Conservation (phyloP, 1,140 invertebrate species). For the Chironomus striatipennis region DNA sequence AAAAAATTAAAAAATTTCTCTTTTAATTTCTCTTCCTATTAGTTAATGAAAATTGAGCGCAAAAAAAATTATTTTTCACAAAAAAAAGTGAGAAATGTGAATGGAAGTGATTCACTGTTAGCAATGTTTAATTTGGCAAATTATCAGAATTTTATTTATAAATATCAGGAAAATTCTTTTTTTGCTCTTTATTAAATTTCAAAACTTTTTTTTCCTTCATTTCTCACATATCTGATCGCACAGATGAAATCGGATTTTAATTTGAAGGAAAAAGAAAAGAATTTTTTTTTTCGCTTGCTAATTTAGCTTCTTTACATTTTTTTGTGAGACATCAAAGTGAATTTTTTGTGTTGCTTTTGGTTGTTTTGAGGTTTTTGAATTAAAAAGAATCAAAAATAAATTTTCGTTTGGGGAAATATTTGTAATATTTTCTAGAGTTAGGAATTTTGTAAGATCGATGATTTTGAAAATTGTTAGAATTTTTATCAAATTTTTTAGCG, state of each 20-base stretch:
- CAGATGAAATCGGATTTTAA: background rate
- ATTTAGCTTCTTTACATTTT: background rate
- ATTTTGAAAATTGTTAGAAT: too few relatives aligned
- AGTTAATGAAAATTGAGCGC: background rate
- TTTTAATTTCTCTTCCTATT: background rate
- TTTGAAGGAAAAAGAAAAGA: background rate
- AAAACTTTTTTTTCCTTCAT: too few relatives aligned
- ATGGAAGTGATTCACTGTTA: background rate
- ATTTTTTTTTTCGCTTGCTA: background rate
- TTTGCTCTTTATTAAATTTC: background rate
- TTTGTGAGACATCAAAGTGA: background rate
- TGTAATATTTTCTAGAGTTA: too few relatives aligned
- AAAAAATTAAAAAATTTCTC: background rate
- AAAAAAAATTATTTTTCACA: background rate
- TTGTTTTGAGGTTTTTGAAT: too few relatives aligned
- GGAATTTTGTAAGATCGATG: too few relatives aligned
- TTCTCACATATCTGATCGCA: too few relatives aligned
- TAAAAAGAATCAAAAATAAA: too few relatives aligned
- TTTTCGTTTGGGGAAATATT: too few relatives aligned
- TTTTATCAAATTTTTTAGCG: too few relatives aligned
- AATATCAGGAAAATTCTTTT: background rate
- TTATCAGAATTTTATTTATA: constrained; percentile 22
- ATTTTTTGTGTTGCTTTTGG: too few relatives aligned
- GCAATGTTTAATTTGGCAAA: constrained; percentile 18
- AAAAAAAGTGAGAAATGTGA: background rate